These are phyloP conservation scores for Rhegmatorhina hoffmannsi DNA, from an alignment of 2,113 vertebrate genomes.

Conservation along the genomic window DNA sequence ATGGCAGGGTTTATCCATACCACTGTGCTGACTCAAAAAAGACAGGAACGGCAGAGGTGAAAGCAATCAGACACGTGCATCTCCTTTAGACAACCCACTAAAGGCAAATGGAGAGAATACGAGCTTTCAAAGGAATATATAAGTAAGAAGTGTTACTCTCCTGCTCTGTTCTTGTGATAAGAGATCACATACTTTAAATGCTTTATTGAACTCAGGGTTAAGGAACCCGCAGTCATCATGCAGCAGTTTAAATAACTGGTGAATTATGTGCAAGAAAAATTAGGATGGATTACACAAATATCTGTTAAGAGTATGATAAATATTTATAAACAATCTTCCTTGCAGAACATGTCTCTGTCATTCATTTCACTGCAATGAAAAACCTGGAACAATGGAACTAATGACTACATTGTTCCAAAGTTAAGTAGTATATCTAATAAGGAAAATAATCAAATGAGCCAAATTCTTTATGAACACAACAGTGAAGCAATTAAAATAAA, in stretches of 20 bases:
- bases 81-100: background rate
- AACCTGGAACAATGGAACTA: conserved; percentile 60
- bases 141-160: rapidly evolving
- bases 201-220: conserved; percentile 18
- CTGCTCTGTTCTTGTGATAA: background rate
- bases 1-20: rapidly evolving
- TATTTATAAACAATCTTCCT: conserved; percentile 60
- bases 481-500: conserved; percentile 79
- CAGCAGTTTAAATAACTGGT: conserved; percentile 35
- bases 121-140: background rate
- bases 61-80: rapidly evolving
- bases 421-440: conserved; percentile 70
- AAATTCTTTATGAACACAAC: conserved; percentile 58
- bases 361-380: conserved; percentile 44
- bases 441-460: conserved; percentile 46
- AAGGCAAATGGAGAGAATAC: background rate
- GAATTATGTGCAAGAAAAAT: conserved; percentile 37
- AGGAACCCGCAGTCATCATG: background rate
- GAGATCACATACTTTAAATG: background rate
- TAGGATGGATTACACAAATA: conserved; percentile 63
- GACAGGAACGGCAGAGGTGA: too few species aligned
- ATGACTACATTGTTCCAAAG: conserved; percentile 65
- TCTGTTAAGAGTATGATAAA: conserved; percentile 64
- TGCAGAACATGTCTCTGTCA: conserved; percentile 37
- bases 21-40: rapidly evolving